Conservation (phyloP, 2,113 vertebrate genomes). For the Spea bombifrons region DNA sequence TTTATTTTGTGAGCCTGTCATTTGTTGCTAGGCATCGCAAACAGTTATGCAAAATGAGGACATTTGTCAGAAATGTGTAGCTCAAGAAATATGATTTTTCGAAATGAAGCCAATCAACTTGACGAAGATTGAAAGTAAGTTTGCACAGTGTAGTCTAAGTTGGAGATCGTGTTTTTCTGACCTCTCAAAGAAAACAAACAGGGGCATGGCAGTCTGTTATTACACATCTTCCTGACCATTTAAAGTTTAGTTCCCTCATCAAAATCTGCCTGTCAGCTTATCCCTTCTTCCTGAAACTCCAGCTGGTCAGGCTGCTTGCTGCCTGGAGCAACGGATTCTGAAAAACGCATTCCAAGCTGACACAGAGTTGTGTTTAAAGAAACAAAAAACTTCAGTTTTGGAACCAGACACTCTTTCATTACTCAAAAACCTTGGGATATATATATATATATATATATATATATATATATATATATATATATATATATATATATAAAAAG, state of each 20-base stretch:
- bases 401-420: no score
- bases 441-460: no score
- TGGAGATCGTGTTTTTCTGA: no score
- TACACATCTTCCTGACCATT: not conserved
- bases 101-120: no score
- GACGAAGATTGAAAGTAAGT: no score
- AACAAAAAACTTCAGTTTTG: no score
- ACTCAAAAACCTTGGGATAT: no score
- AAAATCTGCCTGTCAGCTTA: not conserved
- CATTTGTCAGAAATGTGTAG: not conserved
- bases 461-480: no score
- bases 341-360: not conserved
- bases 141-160: no score
- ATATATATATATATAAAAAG: no score
- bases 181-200: no score
- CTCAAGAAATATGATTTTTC: not conserved
- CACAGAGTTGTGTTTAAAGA: not conserved
- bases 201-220: not conserved
- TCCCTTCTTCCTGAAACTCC: not conserved
- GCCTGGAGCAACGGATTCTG: not conserved
- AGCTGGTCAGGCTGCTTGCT: not conserved
- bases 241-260: not conserved
- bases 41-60: not conserved
- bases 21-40: slow-evolving; percentile 15
- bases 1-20: slow-evolving; percentile 3